Evolutionary conservation across 2,888 invertebrate species (phyloP), one percentile per base, ranked within the genome.

Genomic region (Ophion costatus): DNA sequence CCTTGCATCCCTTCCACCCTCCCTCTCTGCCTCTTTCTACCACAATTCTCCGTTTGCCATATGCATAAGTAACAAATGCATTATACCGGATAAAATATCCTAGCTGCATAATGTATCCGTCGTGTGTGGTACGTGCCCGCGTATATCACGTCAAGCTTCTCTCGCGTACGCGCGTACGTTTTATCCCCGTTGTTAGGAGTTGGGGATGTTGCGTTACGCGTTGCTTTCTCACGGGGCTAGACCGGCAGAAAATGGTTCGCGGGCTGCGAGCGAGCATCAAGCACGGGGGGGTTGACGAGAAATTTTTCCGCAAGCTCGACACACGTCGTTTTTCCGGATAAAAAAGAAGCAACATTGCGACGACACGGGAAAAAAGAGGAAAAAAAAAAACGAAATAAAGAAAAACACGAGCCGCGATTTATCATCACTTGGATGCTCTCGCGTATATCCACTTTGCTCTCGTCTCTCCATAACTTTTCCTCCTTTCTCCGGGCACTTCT

Each of bases 71-170:
- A 91, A 91, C 90, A 90, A 91, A 89, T 91, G 89, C 90, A 92
- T 91, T 92, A 91, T 90, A 87, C 89, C 81, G 86, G 88, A 88
- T 90, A 89, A 91, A 91, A 91, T 91, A 88, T 87, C 75, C 64
- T 29, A 86, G 89, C 90, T 91, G 91, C 91, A 91, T 91, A 91
- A 92, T 91, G 90, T 88, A 92, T 91, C 87, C 83, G 83, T 83
- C 82, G 87, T 89, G 88, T 89, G 87, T 86, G 88, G 88, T 89
- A 88, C 87, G 88, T 88, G 88, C 63, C 86, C 80, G 84, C 82
- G 57, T 82, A 66, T 61, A 79, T 78, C 77, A 56, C 64, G 81
- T 59, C 83, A 83, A 74, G 70, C 24, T 86, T 81, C 83, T 78
- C 78, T 45, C 45, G 14, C 45, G 85, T 80, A 82, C 82, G 78